These are phyloP conservation scores for Cheilosia vernalis DNA, from an alignment of 2,888 invertebrate genomes.

Conservation along the genomic window DNA sequence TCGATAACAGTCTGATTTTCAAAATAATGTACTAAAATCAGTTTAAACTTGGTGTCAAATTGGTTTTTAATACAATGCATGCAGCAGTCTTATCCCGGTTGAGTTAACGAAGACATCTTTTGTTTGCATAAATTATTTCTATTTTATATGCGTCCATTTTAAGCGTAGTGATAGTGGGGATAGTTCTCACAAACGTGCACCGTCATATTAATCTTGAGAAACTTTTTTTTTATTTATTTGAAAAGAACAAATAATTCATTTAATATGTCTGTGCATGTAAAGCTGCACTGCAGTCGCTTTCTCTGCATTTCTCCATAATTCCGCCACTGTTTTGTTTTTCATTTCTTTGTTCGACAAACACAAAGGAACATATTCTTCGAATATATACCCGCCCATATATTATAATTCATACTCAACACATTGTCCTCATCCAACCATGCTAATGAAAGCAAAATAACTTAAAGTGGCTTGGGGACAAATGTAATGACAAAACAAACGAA, in stretches of 20 bases:
- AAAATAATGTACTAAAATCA: too few species aligned
- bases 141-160: too few species aligned
- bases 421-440: constrained; percentile 64
- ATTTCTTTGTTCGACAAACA: constrained; percentile 57
- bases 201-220: not conserved
- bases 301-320: constrained; percentile 38
- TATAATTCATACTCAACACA: constrained; percentile 61
- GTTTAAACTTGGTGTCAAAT: too few species aligned
- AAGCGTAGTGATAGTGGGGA: too few species aligned
- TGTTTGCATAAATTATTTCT: too few species aligned
- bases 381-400: constrained; percentile 52
- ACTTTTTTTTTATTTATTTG: not conserved
- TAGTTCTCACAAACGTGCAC: not conserved
- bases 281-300: constrained; percentile 29
- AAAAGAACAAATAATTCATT: constrained; percentile 25
- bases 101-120: too few species aligned
- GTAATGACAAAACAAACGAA: constrained; percentile 75
- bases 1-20: too few species aligned
- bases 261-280: constrained; percentile 36
- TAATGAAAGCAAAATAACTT: constrained; percentile 73
- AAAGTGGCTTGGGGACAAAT: constrained; percentile 74
- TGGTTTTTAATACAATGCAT: too few species aligned
- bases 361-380: constrained; percentile 62
- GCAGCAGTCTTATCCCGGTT: too few species aligned
- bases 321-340: constrained; percentile 50